A percentile compares a stretch with the other conserved stretches of the same genome.
Evolutionary conservation across 1,140 invertebrate species (phyloP).

Genomic region (Drosophila neocordata): DNA sequence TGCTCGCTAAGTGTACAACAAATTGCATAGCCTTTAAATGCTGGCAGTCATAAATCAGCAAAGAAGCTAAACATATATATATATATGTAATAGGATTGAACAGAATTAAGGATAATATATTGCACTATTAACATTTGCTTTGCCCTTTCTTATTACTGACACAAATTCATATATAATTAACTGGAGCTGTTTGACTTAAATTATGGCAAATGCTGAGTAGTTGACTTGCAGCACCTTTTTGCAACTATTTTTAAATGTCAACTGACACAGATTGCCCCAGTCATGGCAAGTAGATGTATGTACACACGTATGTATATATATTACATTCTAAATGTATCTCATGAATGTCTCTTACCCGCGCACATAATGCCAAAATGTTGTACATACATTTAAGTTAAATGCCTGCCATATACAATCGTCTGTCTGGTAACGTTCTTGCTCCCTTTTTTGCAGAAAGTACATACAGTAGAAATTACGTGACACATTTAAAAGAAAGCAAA

Average conservation of each 20-base stretch:
- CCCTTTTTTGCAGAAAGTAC: conserved; percentile 19
- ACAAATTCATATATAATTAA: conserved; percentile 8
- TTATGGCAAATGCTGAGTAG: conserved; percentile 32
- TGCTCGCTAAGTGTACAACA: not conserved
- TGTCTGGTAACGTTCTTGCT: conserved; percentile 28
- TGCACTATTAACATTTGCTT: not conserved
- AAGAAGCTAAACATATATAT: not conserved
- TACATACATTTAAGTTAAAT: conserved; percentile 76
- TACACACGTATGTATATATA: not conserved
- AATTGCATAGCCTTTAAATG: not conserved
- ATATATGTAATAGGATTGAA: not conserved
- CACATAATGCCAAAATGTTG: conserved; percentile 61
- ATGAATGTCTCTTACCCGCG: not conserved
- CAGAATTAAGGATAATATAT: not conserved
- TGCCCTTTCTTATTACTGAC: not conserved
- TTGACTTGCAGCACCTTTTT: conserved; percentile 20
- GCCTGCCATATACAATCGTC: conserved; percentile 74
- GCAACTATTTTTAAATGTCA: conserved; percentile 72
- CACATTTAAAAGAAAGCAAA: conserved; percentile 79
- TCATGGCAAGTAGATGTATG: not conserved
- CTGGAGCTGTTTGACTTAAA: conserved; percentile 1
- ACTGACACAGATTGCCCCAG: conserved; percentile 59
- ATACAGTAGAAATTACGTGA: conserved; percentile 68
- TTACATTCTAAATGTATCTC: not conserved
- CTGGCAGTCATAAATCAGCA: not conserved